Percentiles rank a stretch among this genome's conserved stretches.
phyloP scores from a whole-genome alignment of 53 echinoderm and acorn worm genomes.

The Luidia sarsii region DNA sequence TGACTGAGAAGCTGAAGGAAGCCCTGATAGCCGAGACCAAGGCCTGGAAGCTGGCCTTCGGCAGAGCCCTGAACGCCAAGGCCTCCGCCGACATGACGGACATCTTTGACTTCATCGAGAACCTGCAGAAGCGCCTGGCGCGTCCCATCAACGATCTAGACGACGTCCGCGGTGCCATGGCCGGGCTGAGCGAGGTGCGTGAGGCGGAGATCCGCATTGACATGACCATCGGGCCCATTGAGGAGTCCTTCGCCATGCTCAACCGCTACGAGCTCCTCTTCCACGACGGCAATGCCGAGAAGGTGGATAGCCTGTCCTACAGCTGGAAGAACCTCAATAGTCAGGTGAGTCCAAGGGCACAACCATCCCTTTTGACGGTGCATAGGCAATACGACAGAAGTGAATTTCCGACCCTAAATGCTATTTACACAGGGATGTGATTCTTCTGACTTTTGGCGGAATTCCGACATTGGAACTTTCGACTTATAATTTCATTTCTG shows the following conservation, averaged over 20 bases:
- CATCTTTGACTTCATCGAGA: slow-evolving; percentile 95
- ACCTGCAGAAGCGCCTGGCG: slow-evolving; percentile 87
- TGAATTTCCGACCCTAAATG: too few species aligned
- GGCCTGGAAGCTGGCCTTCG: slow-evolving; percentile 97
- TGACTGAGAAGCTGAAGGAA: slow-evolving; percentile 80
- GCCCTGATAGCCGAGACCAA: slow-evolving; percentile 88
- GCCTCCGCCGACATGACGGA: slow-evolving; percentile 92
- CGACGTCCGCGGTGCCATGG: slow-evolving; percentile 94
- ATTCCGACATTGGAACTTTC: too few species aligned
- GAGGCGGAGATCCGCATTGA: slow-evolving; percentile 94
- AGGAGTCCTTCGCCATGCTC: slow-evolving; percentile 94
- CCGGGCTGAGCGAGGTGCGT: slow-evolving; percentile 74
- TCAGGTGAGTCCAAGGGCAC: slow-evolving; percentile 82
- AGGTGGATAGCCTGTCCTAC: slow-evolving; percentile 92
- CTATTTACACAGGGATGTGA: too few species aligned
- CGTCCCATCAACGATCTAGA: slow-evolving; percentile 96
- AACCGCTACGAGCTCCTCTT: slow-evolving; percentile 87
- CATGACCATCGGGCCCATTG: slow-evolving; percentile 96
- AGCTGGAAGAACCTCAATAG: slow-evolving; percentile 93
- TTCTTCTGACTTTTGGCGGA: too few species aligned
- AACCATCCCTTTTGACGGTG: too few species aligned
- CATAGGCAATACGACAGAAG: too few species aligned
- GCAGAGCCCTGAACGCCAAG: slow-evolving; percentile 89
- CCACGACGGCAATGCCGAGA: slow-evolving; percentile 96
- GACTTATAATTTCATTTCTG: too few species aligned